Conservation (phyloP, 2,797 vertebrate species). For the Oreonectes daqikongensis region DNA sequence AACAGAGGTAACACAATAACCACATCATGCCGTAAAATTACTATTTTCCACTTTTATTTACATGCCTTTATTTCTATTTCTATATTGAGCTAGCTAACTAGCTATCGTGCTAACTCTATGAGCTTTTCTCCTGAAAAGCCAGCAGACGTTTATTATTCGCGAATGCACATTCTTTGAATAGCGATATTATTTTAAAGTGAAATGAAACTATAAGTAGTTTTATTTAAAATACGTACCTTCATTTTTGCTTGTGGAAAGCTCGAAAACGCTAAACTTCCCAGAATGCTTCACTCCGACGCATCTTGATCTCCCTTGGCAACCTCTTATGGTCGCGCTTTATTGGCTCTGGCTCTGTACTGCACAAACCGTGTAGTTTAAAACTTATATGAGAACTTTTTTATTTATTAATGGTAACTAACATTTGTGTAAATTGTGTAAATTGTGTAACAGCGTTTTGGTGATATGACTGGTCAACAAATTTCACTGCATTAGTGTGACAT, state of each 20-base stretch:
- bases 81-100: neutral
- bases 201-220: neutral
- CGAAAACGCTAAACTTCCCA: neutral
- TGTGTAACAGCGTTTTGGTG: too few species aligned
- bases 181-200: neutral
- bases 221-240: neutral
- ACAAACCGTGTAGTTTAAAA: too few species aligned
- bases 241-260: neutral
- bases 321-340: too few species aligned
- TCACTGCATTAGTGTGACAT: too few species aligned
- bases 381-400: too few species aligned
- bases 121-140: neutral
- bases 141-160: neutral
- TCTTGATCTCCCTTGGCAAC: constrained; percentile 4
- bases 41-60: neutral
- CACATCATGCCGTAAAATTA: neutral
- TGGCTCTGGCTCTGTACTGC: too few species aligned
- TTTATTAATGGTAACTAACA: too few species aligned
- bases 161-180: neutral
- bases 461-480: too few species aligned
- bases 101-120: neutral
- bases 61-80: neutral
- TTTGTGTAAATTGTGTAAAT: too few species aligned
- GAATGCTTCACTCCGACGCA: constrained; percentile 4
- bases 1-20: neutral